Percentiles rank a stretch among this genome's conserved stretches.
phyloP scores from a whole-genome alignment of 2,113 vertebrate species.

The Pelecanoides urinatrix region DNA sequence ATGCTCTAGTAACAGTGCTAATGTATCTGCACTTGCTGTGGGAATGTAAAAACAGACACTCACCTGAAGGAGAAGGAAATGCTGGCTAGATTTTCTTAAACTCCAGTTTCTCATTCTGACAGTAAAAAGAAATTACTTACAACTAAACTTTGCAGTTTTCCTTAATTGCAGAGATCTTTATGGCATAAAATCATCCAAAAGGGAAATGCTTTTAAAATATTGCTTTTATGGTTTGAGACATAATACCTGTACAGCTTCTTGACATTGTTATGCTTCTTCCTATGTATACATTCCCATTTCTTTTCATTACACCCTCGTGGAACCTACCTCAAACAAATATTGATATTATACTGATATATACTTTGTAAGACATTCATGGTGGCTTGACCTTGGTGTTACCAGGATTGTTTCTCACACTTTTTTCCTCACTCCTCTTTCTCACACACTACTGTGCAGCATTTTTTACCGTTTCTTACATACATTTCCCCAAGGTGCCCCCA shows the following conservation, averaged over 20 bases:
- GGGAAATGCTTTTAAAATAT: neutral
- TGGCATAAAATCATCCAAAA: neutral
- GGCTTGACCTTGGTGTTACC: neutral
- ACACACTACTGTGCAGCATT: accelerated
- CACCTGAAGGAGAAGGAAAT: neutral
- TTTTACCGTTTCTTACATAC: neutral
- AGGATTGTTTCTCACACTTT: neutral
- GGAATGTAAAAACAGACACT: neutral
- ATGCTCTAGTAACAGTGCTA: neutral
- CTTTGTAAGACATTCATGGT: neutral
- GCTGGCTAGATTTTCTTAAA: neutral
- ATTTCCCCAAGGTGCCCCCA: accelerated
- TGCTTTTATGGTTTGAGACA: neutral
- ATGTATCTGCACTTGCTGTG: neutral
- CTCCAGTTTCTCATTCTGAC: neutral
- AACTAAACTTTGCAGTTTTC: neutral
- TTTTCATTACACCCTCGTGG: neutral
- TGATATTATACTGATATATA: neutral
- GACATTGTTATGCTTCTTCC: neutral
- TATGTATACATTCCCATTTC: neutral
- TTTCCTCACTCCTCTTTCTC: neutral
- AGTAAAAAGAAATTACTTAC: neutral
- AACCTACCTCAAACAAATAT: neutral
- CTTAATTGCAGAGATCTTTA: neutral
- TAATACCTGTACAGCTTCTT: neutral